phyloP scores from a whole-genome alignment of 2,113 vertebrate species.

The Mobula hypostoma region DNA sequence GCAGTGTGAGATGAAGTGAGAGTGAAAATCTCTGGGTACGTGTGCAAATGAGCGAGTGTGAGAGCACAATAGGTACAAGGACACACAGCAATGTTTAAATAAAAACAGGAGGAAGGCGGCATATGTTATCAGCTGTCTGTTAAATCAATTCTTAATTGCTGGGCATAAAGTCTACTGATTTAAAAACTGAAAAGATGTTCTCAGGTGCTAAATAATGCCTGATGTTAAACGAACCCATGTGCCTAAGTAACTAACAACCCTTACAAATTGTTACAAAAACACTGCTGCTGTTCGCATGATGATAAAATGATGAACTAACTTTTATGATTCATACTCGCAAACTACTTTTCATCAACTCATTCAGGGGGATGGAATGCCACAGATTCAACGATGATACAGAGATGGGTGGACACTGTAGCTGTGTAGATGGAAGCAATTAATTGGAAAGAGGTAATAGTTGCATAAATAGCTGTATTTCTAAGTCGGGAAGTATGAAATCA shows the following conservation, averaged over 20 bases:
- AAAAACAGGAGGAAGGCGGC: not conserved
- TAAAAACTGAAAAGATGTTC: too few relatives aligned
- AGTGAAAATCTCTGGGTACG: not conserved
- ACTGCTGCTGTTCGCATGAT: not conserved
- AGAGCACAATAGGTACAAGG: constrained; percentile 37
- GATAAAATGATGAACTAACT: constrained; percentile 4
- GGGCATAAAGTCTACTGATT: not conserved
- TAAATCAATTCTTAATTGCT: not conserved
- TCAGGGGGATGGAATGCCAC: too few relatives aligned
- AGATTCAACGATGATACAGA: too few relatives aligned
- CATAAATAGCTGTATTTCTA: too few relatives aligned
- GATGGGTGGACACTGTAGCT: too few relatives aligned
- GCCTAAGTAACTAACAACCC: not conserved
- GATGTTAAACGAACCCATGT: not conserved
- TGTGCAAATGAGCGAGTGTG: not conserved
- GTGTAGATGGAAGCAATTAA: too few relatives aligned
- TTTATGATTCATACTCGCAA: not conserved
- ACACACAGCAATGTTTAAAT: not conserved
- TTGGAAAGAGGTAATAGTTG: too few relatives aligned
- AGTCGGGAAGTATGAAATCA: too few relatives aligned
- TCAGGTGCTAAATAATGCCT: not conserved
- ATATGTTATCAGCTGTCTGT: not conserved
- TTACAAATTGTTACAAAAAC: not conserved
- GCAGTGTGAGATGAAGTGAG: constrained; percentile 27
- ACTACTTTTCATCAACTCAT: not conserved